These are phyloP conservation scores for Argentina silus DNA, from an alignment of 2,797 vertebrate genomes.

Conservation along the genomic window DNA sequence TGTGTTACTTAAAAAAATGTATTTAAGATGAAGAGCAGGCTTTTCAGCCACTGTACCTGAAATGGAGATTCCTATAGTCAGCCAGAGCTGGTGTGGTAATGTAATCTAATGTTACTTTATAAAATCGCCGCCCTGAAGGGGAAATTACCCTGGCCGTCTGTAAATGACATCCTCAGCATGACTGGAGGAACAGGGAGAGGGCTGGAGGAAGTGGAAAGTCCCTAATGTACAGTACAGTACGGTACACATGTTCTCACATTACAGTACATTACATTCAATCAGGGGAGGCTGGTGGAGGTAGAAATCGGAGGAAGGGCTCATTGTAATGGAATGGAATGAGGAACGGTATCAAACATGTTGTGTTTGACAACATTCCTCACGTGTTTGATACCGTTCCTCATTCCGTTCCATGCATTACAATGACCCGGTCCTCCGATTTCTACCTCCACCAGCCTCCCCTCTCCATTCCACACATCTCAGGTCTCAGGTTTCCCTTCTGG, in stretches of 20 bases:
- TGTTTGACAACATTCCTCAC: no score
- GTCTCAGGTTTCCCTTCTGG: slow-evolving; percentile 22
- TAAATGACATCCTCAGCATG: slow-evolving; percentile 22
- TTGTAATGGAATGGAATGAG: no score
- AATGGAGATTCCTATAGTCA: not conserved
- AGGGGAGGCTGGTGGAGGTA: no score
- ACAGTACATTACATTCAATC: no score
- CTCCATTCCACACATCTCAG: slow-evolving; percentile 51
- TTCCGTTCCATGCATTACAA: no score
- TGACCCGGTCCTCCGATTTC: no score
- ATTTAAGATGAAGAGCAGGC: not conserved
- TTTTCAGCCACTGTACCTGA: not conserved
- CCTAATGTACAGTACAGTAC: slow-evolving; percentile 29
- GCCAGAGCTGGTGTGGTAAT: not conserved
- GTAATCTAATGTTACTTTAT: no score
- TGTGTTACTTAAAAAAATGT: not conserved
- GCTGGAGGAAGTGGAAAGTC: slow-evolving; percentile 50
- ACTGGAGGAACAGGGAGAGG: slow-evolving; percentile 11
- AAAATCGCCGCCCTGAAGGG: not conserved
- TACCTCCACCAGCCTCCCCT: slow-evolving; percentile 11
- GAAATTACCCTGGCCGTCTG: slow-evolving; percentile 7
- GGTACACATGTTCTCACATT: slow-evolving; percentile 43
- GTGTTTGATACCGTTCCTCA: no score
- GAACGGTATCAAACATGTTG: no score
- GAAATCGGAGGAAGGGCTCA: no score